These are phyloP conservation scores for Drosophila carrolli DNA, from an alignment of 1,140 invertebrate genomes.

Conservation along the genomic window DNA sequence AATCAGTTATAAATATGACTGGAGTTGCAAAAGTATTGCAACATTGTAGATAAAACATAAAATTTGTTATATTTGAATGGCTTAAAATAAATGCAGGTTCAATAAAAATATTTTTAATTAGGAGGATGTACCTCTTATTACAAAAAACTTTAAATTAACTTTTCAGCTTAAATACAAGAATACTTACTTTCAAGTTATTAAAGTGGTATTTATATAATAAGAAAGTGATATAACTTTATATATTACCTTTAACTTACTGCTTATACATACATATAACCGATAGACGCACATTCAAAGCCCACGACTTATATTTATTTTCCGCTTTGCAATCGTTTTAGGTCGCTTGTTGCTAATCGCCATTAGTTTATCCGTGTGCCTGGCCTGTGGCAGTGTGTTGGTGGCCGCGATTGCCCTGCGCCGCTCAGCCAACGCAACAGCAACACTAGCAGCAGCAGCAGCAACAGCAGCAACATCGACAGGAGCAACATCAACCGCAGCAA, in stretches of 20 bases:
- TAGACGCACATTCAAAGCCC: not conserved
- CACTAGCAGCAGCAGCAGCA: constrained; percentile 26
- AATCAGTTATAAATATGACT: no score
- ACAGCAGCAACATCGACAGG: constrained; percentile 20
- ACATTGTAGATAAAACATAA: not conserved
- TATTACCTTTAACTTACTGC: no score
- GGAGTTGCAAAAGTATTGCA: not conserved
- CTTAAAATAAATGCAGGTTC: no score
- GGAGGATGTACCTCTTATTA: no score
- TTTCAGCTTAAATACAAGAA: not conserved
- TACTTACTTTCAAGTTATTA: no score
- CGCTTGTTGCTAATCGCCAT: constrained; percentile 73
- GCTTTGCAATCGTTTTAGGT: constrained; percentile 47
- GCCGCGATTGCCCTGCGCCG: constrained; percentile 68
- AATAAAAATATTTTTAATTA: no score
- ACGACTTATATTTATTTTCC: constrained; percentile 6
- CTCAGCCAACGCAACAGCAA: constrained; percentile 46
- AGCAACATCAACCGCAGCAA: constrained; percentile 23
- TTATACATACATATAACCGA: not conserved
- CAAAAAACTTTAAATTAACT: no score
- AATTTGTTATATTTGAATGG: not conserved
- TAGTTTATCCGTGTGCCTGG: constrained; percentile 74
- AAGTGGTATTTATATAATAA: no score
- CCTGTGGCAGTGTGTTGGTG: constrained; percentile 75
- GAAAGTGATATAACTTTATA: no score